Evolutionary conservation across 2,888 invertebrate species (phyloP).

Genomic region (Eremobia ochroleuca): DNA sequence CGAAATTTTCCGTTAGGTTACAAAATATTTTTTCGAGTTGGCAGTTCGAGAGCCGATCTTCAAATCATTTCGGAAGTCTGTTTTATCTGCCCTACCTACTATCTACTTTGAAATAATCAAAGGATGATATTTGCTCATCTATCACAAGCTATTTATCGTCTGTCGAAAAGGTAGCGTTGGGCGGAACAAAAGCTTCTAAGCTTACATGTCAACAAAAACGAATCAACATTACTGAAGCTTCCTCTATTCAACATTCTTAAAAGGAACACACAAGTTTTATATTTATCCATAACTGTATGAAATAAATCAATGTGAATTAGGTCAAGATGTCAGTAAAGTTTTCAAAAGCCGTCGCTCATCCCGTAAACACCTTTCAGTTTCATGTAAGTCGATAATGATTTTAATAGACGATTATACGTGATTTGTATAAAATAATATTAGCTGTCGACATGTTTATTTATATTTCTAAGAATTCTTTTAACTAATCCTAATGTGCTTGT

Average conservation of each 20-base stretch:
- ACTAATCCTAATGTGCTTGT: not conserved
- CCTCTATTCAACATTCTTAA: not conserved
- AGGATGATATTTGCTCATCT: not conserved
- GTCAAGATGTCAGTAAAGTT: slow-evolving; percentile 43
- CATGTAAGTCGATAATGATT: slow-evolving; percentile 22
- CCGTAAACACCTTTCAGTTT: slow-evolving; percentile 45
- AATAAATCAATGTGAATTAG: slow-evolving; percentile 54
- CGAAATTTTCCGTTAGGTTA: not conserved
- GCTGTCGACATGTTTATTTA: not conserved
- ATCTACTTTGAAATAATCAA: not conserved
- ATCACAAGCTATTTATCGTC: not conserved
- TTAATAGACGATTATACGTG: slow-evolving; percentile 12
- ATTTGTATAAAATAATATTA: slow-evolving; percentile 13
- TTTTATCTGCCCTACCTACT: no score
- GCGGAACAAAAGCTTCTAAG: not conserved
- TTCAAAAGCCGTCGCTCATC: slow-evolving; percentile 39
- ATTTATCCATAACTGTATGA: slow-evolving; percentile 10
- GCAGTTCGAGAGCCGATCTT: not conserved
- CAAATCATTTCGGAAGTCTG: not conserved
- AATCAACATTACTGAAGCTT: not conserved
- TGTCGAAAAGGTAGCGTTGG: not conserved
- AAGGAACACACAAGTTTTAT: slow-evolving; percentile 18
- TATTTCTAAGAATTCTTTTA: not conserved
- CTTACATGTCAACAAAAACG: slow-evolving; percentile 13
- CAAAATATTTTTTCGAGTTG: not conserved